Percentiles rank a stretch among this genome's conserved stretches.
phyloP scores from a whole-genome alignment of 2,888 invertebrate genomes.

The Brenthis ino region DNA sequence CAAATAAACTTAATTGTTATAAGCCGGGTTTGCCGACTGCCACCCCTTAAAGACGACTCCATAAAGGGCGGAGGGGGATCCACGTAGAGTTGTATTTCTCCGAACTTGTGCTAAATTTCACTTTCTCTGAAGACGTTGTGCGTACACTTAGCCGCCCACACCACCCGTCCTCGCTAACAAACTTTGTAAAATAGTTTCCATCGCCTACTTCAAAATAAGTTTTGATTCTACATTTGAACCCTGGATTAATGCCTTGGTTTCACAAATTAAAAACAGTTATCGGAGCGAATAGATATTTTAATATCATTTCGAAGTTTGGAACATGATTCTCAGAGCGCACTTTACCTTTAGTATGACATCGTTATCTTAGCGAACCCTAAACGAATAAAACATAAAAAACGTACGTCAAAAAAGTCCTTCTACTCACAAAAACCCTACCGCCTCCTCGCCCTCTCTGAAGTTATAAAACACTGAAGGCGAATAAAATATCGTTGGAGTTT shows the following conservation, averaged over 20 bases:
- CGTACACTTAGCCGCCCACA: constrained; percentile 76
- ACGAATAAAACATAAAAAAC: constrained; percentile 81
- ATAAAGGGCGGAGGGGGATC: constrained; percentile 57
- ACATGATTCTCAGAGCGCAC: constrained; percentile 61
- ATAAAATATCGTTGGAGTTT: constrained; percentile 52
- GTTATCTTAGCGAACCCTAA: constrained; percentile 80
- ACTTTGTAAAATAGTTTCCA: constrained; percentile 66
- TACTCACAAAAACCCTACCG: constrained; percentile 77
- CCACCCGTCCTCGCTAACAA: constrained; percentile 56
- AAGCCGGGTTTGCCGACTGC: constrained; percentile 74
- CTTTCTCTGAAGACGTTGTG: constrained; percentile 80
- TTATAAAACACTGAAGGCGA: constrained; percentile 76
- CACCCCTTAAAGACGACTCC: constrained; percentile 58
- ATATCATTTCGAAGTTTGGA: constrained; percentile 36
- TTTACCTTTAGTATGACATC: constrained; percentile 72
- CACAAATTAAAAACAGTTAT: constrained; percentile 11
- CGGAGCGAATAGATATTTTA: constrained; percentile 8
- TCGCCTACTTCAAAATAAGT: constrained; percentile 47
- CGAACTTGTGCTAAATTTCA: constrained; percentile 82
- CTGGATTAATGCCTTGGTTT: constrained; percentile 4
- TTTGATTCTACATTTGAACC: constrained; percentile 29
- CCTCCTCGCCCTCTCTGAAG: constrained; percentile 74
- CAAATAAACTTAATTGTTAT: constrained; percentile 81
- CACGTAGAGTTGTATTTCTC: constrained; percentile 74
- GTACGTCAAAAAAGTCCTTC: constrained; percentile 82